Evolutionary conservation across 2,113 vertebrate genomes (phyloP).

Genomic region (Urocolius indicus): DNA sequence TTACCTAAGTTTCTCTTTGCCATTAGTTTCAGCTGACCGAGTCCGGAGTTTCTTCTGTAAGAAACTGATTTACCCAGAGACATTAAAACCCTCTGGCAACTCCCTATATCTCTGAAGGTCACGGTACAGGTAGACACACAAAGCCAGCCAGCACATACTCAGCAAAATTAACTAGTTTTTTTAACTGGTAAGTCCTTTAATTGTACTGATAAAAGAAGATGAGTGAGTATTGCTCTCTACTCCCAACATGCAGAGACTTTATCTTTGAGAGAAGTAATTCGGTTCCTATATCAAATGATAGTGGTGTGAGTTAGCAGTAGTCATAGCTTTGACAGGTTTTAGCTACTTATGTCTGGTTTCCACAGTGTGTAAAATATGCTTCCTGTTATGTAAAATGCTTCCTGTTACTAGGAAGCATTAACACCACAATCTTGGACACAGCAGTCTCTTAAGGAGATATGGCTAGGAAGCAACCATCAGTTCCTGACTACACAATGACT

Average conservation of each 20-base stretch:
- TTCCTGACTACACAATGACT: not conserved
- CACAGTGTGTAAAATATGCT: rapidly evolving
- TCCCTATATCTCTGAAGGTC: not conserved
- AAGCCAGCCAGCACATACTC: not conserved
- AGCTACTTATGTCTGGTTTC: not conserved
- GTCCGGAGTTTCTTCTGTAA: not conserved
- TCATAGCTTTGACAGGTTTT: not conserved
- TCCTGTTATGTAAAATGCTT: rapidly evolving
- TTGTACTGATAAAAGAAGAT: not conserved
- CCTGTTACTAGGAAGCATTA: not conserved
- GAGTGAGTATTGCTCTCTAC: not conserved
- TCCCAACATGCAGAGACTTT: not conserved
- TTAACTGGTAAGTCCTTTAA: not conserved
- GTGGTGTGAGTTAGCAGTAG: not conserved
- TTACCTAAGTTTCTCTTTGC: not conserved
- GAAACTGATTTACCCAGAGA: not conserved
- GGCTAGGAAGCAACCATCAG: not conserved
- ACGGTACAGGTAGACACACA: not conserved
- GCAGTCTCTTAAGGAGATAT: not conserved
- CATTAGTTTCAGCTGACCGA: not conserved
- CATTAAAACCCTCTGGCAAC: not conserved
- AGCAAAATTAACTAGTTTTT: not conserved
- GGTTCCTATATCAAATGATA: not conserved
- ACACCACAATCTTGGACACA: not conserved
- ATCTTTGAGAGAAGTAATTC: not conserved